Evolutionary conservation across 2,113 vertebrate species (phyloP).

Genomic region (Campylorhamphus procurvoides): DNA sequence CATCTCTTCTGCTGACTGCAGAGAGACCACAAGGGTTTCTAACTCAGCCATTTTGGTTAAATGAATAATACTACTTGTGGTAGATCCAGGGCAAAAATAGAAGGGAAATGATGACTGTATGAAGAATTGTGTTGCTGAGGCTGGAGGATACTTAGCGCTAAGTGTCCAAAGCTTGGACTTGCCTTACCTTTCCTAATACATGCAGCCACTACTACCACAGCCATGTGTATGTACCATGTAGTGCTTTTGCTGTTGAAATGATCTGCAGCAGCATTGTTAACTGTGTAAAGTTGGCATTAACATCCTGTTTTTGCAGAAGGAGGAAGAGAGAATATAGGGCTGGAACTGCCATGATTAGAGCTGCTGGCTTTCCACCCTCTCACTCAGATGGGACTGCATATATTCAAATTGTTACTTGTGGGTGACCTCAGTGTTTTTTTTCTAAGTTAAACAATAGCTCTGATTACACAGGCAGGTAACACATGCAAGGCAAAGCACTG

Average conservation of each 20-base stretch:
- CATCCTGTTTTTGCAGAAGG: not conserved
- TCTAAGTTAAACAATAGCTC: not conserved
- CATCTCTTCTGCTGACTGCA: not conserved
- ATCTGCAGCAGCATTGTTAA: not conserved
- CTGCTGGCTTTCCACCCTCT: not conserved
- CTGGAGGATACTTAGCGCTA: not conserved
- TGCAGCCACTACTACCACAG: not conserved
- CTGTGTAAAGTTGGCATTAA: not conserved
- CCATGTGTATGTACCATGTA: not conserved
- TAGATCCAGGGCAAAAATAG: not conserved
- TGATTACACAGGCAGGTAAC: not conserved
- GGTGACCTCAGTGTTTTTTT: not conserved
- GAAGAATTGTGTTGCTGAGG: not conserved
- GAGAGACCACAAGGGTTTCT: not conserved
- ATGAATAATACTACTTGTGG: not conserved
- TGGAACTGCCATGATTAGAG: not conserved
- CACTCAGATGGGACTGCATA: not conserved
- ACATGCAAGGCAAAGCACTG: not conserved
- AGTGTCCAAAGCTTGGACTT: not conserved
- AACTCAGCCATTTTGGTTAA: not conserved
- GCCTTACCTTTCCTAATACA: not conserved
- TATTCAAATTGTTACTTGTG: not conserved
- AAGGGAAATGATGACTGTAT: not conserved
- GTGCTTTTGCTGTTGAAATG: not conserved
- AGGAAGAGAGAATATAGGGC: not conserved